Conservation (phyloP, 1,140 invertebrate genomes). For the Brachionus paranguensis region DNA sequence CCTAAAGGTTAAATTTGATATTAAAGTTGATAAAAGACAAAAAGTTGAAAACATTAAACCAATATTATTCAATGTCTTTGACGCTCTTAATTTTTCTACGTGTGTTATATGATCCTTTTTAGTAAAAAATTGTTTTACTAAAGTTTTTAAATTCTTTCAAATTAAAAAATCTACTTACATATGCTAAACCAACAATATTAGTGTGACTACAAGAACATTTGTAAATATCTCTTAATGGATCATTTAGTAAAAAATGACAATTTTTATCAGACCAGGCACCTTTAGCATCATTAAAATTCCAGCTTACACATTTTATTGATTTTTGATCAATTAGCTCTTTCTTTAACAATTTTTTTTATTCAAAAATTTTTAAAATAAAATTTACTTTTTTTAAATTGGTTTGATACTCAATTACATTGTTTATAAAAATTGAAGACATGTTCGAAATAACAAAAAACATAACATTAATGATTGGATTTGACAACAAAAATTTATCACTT, state of each 20-base stretch:
- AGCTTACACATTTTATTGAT: not conserved
- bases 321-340: not conserved
- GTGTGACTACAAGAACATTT: not conserved
- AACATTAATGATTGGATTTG: not conserved
- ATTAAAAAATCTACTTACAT: not conserved
- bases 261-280: not conserved
- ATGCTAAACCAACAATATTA: not conserved
- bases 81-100: not conserved
- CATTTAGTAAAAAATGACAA: not conserved
- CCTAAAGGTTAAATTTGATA: not conserved
- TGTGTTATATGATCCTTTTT: not conserved
- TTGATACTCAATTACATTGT: not conserved
- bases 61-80: not conserved
- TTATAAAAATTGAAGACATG: not conserved
- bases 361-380: not conserved
- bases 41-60: not conserved
- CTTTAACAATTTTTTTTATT: not conserved
- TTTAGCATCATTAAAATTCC: not conserved
- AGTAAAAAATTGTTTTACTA: not conserved
- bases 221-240: not conserved
- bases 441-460: not conserved
- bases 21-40: not conserved
- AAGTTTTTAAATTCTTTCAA: not conserved
- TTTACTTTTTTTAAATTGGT: not conserved
- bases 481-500: not conserved